phyloP scores from a whole-genome alignment of 2,113 vertebrate genomes.

The Carlito syrichta region DNA sequence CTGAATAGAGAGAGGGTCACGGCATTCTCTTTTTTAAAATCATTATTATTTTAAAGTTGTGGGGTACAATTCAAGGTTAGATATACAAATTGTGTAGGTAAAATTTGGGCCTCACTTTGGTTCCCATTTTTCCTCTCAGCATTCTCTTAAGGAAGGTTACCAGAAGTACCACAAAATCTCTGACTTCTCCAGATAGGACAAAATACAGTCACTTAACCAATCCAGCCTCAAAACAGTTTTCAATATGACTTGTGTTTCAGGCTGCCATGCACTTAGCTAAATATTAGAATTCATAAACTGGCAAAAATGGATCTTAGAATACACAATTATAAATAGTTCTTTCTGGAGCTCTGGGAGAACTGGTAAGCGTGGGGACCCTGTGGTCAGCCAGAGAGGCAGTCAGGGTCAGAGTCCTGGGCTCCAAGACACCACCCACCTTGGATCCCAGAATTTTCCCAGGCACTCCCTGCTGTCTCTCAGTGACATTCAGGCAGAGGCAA shows the following conservation, averaged over 20 bases:
- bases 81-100: no score
- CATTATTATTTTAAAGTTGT: no score
- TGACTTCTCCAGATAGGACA: background rate
- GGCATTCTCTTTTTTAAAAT: no score
- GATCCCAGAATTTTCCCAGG: background rate
- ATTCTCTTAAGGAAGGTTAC: background rate
- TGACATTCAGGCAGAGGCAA: background rate
- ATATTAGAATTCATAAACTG: background rate
- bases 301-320: background rate
- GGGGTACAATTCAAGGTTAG: no score
- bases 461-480: background rate
- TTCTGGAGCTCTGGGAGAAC: background rate
- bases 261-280: background rate
- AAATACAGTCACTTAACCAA: background rate
- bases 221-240: background rate
- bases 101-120: no score
- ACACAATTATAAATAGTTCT: background rate
- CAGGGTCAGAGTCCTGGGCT: background rate
- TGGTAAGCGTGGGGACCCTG: rapidly evolving
- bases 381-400: background rate
- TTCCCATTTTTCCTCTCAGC: no score
- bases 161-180: background rate
- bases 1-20: no score
- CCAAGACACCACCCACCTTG: no score
- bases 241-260: background rate